Percentiles rank a stretch among this genome's conserved stretches.
Conservation (phyloP, 2,888 invertebrate genomes). For the Brenthis daphne region DNA sequence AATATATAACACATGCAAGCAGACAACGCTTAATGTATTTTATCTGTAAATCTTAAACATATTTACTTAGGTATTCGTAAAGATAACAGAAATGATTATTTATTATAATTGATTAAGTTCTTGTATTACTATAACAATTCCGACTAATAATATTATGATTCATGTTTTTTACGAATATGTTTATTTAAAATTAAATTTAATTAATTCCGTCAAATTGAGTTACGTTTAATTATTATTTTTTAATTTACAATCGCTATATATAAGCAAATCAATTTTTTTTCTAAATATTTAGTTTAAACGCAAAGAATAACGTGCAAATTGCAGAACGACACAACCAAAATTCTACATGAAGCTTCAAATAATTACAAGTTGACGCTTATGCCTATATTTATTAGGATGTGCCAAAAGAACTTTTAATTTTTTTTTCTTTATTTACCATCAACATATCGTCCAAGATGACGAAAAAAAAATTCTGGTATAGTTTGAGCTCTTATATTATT, state of each 20-base stretch:
- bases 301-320: background rate
- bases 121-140: constrained; percentile 10
- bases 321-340: background rate
- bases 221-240: no score
- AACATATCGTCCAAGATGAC: no score
- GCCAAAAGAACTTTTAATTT: no score
- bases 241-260: no score
- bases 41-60: constrained; percentile 4
- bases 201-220: background rate
- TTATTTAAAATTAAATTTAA: background rate
- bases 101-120: background rate
- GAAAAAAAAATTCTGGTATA: no score
- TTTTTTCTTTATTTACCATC: no score
- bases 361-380: constrained; percentile 26
- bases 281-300: background rate
- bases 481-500: no score
- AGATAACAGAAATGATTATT: constrained; percentile 28
- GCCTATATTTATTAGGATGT: constrained; percentile 2
- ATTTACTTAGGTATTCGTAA: background rate
- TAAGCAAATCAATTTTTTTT: no score
- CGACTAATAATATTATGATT: constrained; percentile 2
- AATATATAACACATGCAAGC: constrained; percentile 46
- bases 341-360: constrained; percentile 8
- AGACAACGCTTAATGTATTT: constrained; percentile 36
- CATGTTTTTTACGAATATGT: background rate